Evolutionary conservation across 2,113 vertebrate species (phyloP).

Genomic region (Tricholaema leucomelas): DNA sequence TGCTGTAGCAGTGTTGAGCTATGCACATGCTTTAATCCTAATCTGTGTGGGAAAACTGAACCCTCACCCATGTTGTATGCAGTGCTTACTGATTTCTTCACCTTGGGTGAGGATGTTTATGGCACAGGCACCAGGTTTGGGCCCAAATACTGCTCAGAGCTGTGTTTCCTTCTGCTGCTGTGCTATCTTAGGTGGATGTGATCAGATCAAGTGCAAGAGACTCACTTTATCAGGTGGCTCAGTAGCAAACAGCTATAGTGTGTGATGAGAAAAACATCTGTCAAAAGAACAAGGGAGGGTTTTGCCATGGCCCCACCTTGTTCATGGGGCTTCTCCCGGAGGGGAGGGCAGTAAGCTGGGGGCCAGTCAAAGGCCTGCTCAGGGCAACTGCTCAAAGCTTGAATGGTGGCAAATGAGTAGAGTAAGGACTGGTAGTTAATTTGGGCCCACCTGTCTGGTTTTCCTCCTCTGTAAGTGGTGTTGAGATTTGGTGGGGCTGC

Average conservation of each 20-base stretch:
- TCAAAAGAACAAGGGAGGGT: too few relatives aligned
- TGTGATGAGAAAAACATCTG: not conserved
- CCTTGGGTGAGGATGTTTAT: rapidly evolving
- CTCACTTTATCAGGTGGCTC: rapidly evolving
- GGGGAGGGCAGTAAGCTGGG: rapidly evolving
- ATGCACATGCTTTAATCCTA: rapidly evolving
- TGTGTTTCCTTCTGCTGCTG: not conserved
- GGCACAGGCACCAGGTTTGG: not conserved
- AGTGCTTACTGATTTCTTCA: rapidly evolving
- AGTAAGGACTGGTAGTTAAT: too few relatives aligned
- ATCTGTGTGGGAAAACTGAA: not conserved
- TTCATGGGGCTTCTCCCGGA: rapidly evolving
- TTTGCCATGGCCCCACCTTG: rapidly evolving
- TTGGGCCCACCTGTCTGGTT: too few relatives aligned
- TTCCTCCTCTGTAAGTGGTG: rapidly evolving
- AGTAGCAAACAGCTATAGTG: rapidly evolving
- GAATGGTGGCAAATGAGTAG: rapidly evolving
- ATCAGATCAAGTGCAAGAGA: rapidly evolving
- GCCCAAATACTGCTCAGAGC: rapidly evolving
- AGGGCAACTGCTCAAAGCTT: not conserved
- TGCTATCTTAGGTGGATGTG: not conserved
- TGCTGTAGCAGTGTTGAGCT: not conserved
- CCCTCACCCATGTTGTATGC: rapidly evolving
- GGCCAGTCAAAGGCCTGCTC: rapidly evolving
- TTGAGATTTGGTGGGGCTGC: too few relatives aligned